Base-by-base conservation (phyloP, 2,113 vertebrate species). In the Zosterops pallidus region DNA sequence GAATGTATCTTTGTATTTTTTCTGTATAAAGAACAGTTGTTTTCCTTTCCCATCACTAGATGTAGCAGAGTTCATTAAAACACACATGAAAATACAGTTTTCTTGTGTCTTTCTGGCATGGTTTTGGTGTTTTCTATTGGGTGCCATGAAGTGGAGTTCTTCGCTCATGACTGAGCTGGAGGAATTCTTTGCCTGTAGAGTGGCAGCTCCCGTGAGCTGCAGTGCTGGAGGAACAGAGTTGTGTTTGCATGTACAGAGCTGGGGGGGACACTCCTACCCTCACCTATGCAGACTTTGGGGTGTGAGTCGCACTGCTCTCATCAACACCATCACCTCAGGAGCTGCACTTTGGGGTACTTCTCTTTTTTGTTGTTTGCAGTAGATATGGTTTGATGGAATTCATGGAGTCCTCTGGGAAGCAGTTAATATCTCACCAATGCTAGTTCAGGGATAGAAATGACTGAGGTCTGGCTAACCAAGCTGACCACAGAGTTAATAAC, bases 211-310 rank as follows among this genome's bases (percentile, higher is more conserved):
- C 0, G 20, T 6, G 4, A 67, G 55, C 87, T 3, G 14, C 0
- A 2, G 24, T 17, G n/a, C 9, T 2, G 12, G 15, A 49, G 60
- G 52, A 70, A 18, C 3, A 2, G 49, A 15, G 2, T 14, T 3
- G 2, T 6, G 24, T 67, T 44, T 29, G 52, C 23, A 11, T 0
- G 1, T 4, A 0, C 26, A 11, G 50, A 46, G 52, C 46, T 25
- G 50, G 10, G 47, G 28, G 28, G 23, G 44, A 6, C 5, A 0
- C 53, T 41, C 23, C 24, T 20, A 0, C 17, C 33, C 29, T 47
- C 12, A 6, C 12, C 8, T 6, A 21, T 44, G 5, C 22, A 13
- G n/a, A 3, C 41, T 25, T 2, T 4, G 33, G n/a, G 37, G 1
- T 67, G 26, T 37, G 5, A 21, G 20, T 60, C 0, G 0, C 8